Conservation (phyloP, 2,113 vertebrate species). For the Rhea americana region DNA sequence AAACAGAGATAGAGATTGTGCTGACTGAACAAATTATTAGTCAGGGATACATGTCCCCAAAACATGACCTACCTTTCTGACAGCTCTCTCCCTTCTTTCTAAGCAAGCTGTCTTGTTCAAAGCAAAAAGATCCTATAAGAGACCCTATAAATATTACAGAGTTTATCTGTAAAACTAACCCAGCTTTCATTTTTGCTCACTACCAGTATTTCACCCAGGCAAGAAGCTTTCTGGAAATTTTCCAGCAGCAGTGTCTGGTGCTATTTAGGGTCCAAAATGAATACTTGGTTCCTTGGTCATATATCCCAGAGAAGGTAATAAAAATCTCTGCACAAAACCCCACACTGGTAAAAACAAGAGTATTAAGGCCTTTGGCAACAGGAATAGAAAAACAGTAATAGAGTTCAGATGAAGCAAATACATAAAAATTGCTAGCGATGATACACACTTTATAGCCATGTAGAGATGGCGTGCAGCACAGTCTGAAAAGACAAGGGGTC, state of each 20-base stretch:
- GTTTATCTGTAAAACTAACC: not conserved
- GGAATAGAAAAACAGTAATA: not conserved
- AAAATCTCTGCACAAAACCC: not conserved
- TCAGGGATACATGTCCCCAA: not conserved
- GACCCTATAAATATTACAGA: not conserved
- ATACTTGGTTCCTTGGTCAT: not conserved
- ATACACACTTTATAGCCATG: not conserved
- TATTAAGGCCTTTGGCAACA: not conserved
- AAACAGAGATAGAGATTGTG: not conserved
- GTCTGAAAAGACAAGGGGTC: not conserved
- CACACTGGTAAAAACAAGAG: not conserved
- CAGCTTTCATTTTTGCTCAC: not conserved
- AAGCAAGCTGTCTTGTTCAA: not conserved
- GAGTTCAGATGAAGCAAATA: not conserved
- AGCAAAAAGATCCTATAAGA: not conserved
- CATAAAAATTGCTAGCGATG: not conserved
- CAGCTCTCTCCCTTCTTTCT: not conserved
- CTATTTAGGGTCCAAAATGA: not conserved
- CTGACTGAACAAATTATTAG: slow-evolving; percentile 10
- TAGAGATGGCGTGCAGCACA: not conserved
- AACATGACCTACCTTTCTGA: not conserved
- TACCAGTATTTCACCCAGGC: not conserved
- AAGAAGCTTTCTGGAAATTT: not conserved
- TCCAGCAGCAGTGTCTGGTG: not conserved
- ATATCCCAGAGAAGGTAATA: not conserved